phyloP scores from a whole-genome alignment of 2,888 invertebrate species.

The Drosophila helvetica region DNA sequence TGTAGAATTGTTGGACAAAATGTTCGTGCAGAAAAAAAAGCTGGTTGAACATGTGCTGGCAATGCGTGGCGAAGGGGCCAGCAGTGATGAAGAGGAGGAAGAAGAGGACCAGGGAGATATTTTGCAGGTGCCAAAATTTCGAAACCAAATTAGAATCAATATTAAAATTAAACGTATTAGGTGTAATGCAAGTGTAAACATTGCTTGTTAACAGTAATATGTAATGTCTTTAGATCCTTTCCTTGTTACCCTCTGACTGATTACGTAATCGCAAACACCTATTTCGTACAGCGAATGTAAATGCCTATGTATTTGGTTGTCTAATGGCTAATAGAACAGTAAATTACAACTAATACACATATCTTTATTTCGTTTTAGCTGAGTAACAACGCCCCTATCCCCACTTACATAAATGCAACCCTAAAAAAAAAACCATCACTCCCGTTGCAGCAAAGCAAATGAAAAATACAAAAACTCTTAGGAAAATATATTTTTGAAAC shows the following conservation, averaged over 20 bases:
- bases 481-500: slow-evolving; percentile 25
- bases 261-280: slow-evolving; percentile 58
- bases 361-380: slow-evolving; percentile 60
- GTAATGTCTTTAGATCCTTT: slow-evolving; percentile 58
- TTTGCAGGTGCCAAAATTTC: slow-evolving; percentile 78
- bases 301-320: slow-evolving; percentile 37
- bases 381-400: slow-evolving; percentile 36
- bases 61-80: slow-evolving; percentile 81
- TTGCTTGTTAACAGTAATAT: slow-evolving; percentile 51
- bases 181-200: slow-evolving; percentile 49
- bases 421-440: slow-evolving; percentile 13
- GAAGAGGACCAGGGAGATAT: slow-evolving; percentile 85
- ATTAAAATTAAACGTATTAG: slow-evolving; percentile 28
- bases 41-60: slow-evolving; percentile 83
- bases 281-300: slow-evolving; percentile 29
- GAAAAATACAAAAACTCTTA: slow-evolving; percentile 43
- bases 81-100: slow-evolving; percentile 86
- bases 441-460: slow-evolving; percentile 13
- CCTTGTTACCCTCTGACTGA: slow-evolving; percentile 59
- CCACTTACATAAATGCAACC: slow-evolving; percentile 38
- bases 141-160: slow-evolving; percentile 23
- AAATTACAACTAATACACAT: slow-evolving; percentile 38
- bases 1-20: slow-evolving; percentile 64
- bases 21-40: slow-evolving; percentile 86
- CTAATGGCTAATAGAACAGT: slow-evolving; percentile 26